A percentile compares a stretch with the other conserved stretches of the same genome.
phyloP scores from a whole-genome alignment of 2,888 invertebrate genomes.

The Ceramica pisi region DNA sequence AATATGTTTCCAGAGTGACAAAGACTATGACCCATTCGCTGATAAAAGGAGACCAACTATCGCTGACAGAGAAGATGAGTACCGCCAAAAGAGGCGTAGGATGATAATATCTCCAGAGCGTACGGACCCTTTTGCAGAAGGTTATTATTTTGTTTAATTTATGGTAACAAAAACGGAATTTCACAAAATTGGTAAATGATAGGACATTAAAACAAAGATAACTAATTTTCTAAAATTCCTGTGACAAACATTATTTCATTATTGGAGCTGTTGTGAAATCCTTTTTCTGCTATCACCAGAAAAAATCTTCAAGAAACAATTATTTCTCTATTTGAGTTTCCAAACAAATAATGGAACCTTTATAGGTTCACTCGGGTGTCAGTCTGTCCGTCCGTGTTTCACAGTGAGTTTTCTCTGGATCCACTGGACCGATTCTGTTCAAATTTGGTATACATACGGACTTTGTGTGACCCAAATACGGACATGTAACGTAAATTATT shows the following conservation, averaged over 20 bases:
- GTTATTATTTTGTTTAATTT: conserved; percentile 90
- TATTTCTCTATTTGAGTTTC: neutral
- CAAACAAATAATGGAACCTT: too few species aligned
- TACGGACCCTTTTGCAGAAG: conserved; percentile 99
- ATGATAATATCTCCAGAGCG: conserved; percentile 99
- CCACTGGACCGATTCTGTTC: too few species aligned
- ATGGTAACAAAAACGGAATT: neutral
- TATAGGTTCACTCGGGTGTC: too few species aligned
- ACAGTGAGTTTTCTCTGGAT: too few species aligned
- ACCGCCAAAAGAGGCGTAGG: conserved; percentile 96
- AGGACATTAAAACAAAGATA: neutral
- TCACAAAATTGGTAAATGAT: neutral
- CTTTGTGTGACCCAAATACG: too few species aligned
- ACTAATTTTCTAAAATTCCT: neutral
- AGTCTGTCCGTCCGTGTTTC: too few species aligned
- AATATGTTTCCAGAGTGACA: conserved; percentile 93
- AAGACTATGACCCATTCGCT: conserved; percentile 98
- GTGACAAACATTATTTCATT: neutral
- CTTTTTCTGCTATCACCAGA: neutral
- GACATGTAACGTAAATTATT: too few species aligned
- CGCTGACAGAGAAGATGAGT: conserved; percentile 99
- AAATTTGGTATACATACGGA: too few species aligned
- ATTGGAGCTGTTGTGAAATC: neutral
- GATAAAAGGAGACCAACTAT: conserved; percentile 97
- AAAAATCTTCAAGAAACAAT: neutral